phyloP scores from a whole-genome alignment of 2,888 invertebrate species.

The Mamestra brassicae region DNA sequence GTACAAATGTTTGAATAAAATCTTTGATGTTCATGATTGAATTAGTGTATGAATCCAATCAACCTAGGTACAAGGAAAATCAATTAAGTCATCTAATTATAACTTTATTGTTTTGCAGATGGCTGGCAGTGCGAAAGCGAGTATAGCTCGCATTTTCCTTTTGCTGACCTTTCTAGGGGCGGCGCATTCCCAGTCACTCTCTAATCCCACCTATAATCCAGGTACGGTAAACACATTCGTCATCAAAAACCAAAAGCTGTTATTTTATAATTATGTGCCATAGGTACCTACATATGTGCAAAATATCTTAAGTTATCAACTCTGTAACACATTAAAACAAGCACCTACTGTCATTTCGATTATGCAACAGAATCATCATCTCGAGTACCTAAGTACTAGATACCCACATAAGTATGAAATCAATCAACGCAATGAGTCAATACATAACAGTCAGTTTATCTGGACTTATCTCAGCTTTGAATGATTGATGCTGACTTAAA shows the following conservation, averaged over 20 bases:
- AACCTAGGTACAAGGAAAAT: conserved; percentile 24
- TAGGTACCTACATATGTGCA: background rate
- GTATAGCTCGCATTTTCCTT: conserved; percentile 70
- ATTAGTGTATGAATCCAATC: conserved; percentile 9
- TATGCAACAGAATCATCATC: background rate
- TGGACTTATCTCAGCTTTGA: background rate
- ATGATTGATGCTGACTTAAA: background rate
- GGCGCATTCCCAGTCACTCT: conserved; percentile 75
- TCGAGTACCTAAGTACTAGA: background rate
- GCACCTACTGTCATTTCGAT: conserved; percentile 1
- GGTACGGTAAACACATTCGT: conserved; percentile 66
- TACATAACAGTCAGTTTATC: background rate
- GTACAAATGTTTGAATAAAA: background rate
- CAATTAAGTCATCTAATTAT: conserved; percentile 7
- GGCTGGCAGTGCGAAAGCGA: conserved; percentile 67
- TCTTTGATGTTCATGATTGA: background rate
- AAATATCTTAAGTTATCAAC: background rate
- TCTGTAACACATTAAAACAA: background rate
- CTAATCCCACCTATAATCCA: conserved; percentile 73
- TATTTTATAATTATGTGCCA: background rate
- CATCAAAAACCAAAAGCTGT: too few species aligned
- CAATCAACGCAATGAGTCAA: background rate
- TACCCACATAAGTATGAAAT: background rate
- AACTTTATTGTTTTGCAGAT: conserved; percentile 74
- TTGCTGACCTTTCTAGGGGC: conserved; percentile 72